Evolutionary conservation across 2,113 vertebrate genomes (phyloP).

Genomic region (Urocitellus parryii): DNA sequence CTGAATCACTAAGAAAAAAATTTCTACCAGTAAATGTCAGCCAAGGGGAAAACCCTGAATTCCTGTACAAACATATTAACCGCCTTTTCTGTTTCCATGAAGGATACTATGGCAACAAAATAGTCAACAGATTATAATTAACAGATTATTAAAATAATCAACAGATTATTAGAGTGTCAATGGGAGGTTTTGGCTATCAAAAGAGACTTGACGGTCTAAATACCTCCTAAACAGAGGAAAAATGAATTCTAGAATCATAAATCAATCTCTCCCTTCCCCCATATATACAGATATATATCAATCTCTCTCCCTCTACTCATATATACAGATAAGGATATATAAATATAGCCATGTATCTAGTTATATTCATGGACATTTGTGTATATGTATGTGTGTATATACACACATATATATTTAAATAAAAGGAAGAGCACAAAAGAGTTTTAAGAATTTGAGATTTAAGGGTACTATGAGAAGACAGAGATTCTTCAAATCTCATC

Average conservation of each 20-base stretch:
- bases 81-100: slow-evolving; percentile 70
- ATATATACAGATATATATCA: too few relatives aligned
- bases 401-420: too few relatives aligned
- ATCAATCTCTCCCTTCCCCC: neutral
- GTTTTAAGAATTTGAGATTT: neutral
- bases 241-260: slow-evolving; percentile 27
- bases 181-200: neutral
- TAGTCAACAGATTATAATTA: slow-evolving; percentile 76
- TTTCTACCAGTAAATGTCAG: slow-evolving; percentile 43
- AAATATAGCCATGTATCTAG: too few relatives aligned
- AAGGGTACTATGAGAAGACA: neutral
- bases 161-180: slow-evolving; percentile 55
- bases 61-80: slow-evolving; percentile 57
- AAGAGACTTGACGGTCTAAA: neutral
- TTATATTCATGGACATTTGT: too few relatives aligned
- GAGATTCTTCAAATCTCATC: neutral
- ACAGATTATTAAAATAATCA: slow-evolving; percentile 68
- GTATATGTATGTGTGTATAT: too few relatives aligned
- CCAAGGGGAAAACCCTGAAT: neutral
- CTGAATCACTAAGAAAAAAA: slow-evolving; percentile 30
- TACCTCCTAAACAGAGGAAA: neutral
- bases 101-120: slow-evolving; percentile 57
- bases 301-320: neutral
- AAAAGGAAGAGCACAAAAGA: neutral
- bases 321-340: too few relatives aligned